A percentile compares a stretch with the other conserved stretches of the same genome.
Evolutionary conservation across 2,888 invertebrate genomes (phyloP).

Genomic region (Arrhopalites spinosus): DNA sequence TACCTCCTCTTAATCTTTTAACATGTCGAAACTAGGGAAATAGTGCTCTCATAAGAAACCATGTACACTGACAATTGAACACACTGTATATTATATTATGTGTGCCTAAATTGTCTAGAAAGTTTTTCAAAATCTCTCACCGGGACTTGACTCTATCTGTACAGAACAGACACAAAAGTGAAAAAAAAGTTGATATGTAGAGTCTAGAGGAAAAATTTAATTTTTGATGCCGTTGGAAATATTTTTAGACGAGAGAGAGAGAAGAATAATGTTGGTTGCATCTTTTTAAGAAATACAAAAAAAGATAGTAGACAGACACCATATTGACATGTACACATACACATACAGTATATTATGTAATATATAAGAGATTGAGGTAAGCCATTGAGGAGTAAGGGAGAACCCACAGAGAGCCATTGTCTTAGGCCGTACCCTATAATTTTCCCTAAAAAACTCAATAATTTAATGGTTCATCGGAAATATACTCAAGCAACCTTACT

Average conservation of each 20-base stretch:
- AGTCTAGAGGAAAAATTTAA: background rate
- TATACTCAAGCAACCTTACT: slow-evolving; percentile 42
- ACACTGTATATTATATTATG: too few species aligned
- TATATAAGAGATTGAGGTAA: background rate
- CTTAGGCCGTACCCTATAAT: slow-evolving; percentile 56
- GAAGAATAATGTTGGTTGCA: background rate
- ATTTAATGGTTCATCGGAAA: slow-evolving; percentile 57
- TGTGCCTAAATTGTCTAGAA: too few species aligned
- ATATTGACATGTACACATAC: background rate
- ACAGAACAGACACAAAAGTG: too few species aligned
- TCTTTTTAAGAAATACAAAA: background rate
- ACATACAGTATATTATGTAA: background rate
- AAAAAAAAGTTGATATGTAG: too few species aligned
- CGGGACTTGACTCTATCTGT: too few species aligned
- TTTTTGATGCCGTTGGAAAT: slow-evolving; percentile 3
- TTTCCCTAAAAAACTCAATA: slow-evolving; percentile 57
- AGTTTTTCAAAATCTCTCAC: too few species aligned
- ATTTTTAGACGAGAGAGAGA: background rate
- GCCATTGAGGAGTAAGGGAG: slow-evolving; percentile 41
- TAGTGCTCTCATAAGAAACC: too few species aligned
- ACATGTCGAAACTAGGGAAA: too few species aligned
- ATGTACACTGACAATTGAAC: too few species aligned
- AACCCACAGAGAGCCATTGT: slow-evolving; percentile 56
- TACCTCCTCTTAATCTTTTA: too few species aligned
- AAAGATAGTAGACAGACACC: background rate